Evolutionary conservation across 2,113 vertebrate species (phyloP).

Genomic region (Malurus cyaneus): DNA sequence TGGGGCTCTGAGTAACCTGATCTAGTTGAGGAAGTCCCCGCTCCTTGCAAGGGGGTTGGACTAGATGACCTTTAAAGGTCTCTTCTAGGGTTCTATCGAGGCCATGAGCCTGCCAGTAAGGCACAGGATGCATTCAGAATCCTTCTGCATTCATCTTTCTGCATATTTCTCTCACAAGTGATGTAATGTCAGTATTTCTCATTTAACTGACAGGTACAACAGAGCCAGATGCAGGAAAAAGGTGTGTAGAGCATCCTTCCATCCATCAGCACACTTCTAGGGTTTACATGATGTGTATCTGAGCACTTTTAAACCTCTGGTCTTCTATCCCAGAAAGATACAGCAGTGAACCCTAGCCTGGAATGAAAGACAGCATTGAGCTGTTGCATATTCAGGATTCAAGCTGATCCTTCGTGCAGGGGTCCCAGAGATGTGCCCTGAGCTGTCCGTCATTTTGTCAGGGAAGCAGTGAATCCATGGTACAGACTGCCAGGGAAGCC

Average conservation of each 20-base stretch:
- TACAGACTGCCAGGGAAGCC: neutral
- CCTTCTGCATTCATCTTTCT: neutral
- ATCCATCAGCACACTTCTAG: neutral
- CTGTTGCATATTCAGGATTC: neutral
- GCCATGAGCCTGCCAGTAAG: neutral
- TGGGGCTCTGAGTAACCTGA: neutral
- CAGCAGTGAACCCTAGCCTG: neutral
- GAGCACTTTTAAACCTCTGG: neutral
- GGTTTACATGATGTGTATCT: neutral
- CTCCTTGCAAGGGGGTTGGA: rapidly evolving
- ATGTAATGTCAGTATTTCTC: neutral
- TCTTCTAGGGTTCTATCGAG: neutral
- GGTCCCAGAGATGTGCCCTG: neutral
- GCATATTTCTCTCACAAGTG: neutral
- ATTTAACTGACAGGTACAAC: neutral
- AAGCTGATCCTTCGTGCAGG: neutral
- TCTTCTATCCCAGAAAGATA: neutral
- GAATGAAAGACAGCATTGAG: neutral
- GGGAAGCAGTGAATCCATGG: neutral
- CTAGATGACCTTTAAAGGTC: neutral
- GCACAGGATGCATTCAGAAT: neutral
- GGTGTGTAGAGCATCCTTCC: neutral
- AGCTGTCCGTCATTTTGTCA: neutral
- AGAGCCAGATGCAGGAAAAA: neutral
- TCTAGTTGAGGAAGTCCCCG: neutral